Conservation (phyloP, 2,797 vertebrate species). For the Micromesistius poutassou region DNA sequence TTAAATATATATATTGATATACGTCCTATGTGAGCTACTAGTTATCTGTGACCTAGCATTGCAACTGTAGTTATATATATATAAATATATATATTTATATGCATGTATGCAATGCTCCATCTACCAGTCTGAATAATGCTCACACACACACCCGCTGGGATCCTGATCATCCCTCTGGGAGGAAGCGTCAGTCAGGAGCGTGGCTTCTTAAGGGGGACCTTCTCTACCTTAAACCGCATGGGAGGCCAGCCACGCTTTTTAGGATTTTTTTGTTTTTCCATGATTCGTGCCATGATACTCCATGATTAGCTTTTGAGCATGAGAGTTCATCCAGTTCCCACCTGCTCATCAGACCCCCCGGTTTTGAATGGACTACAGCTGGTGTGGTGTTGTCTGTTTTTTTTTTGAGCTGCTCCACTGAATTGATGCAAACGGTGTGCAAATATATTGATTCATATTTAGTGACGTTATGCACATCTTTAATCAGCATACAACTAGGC, state of each 20-base stretch:
- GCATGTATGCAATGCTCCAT: conserved; percentile 23
- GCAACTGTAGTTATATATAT: neutral
- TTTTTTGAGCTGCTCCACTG: neutral
- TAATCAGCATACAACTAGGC: neutral
- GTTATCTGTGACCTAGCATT: too few species aligned
- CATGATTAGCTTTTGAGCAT: neutral
- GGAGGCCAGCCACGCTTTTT: neutral
- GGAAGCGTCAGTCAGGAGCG: conserved; percentile 52
- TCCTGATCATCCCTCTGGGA: conserved; percentile 62
- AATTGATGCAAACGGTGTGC: neutral
- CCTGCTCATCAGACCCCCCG: neutral
- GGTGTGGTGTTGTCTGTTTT: neutral
- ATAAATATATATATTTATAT: conserved; percentile 3
- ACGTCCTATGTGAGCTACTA: too few species aligned
- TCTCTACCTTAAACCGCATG: neutral
- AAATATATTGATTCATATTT: neutral
- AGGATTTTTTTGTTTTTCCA: neutral
- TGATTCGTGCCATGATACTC: neutral
- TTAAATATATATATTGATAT: too few species aligned
- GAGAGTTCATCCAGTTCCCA: conserved; percentile 1
- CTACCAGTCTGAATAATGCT: conserved; percentile 45
- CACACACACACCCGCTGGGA: conserved; percentile 7
- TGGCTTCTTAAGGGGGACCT: conserved; percentile 46
- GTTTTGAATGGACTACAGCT: neutral
- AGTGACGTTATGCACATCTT: neutral